Conservation (phyloP, 2,797 vertebrate genomes). For the Pteropus rufus region DNA sequence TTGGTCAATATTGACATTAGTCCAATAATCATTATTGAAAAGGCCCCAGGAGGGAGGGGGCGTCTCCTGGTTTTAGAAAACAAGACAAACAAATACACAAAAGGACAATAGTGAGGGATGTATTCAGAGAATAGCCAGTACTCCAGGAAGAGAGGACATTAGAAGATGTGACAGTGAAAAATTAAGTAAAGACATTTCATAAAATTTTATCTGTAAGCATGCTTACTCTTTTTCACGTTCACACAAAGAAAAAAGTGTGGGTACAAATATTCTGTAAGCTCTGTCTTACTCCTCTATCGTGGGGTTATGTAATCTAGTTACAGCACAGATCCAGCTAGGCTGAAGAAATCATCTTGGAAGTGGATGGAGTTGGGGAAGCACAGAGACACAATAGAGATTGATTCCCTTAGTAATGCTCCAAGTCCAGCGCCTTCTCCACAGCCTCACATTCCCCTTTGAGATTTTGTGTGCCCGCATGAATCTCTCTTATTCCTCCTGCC, state of each 20-base stretch:
- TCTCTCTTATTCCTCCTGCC: not conserved
- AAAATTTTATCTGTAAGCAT: not conserved
- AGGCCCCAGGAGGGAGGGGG: not conserved
- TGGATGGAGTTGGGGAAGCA: accelerated
- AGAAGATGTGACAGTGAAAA: not conserved
- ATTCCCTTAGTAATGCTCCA: not conserved
- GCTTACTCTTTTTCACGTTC: not conserved
- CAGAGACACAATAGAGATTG: not conserved
- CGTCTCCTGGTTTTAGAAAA: not conserved
- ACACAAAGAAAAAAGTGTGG: not conserved
- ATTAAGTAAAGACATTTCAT: not conserved
- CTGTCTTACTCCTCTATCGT: accelerated
- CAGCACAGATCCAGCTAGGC: not conserved
- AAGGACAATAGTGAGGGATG: not conserved
- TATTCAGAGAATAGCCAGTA: not conserved
- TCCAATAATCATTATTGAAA: not conserved
- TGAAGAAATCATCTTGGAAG: not conserved
- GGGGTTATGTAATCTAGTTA: not conserved
- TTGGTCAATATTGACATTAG: not conserved
- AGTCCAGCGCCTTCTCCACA: accelerated
- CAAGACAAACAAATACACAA: not conserved
- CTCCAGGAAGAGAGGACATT: accelerated
- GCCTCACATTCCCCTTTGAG: accelerated
- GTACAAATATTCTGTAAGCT: too few species aligned
- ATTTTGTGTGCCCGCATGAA: accelerated